Base-by-base conservation (phyloP, 1,140 invertebrate species). In the Augochlora pura region DNA sequence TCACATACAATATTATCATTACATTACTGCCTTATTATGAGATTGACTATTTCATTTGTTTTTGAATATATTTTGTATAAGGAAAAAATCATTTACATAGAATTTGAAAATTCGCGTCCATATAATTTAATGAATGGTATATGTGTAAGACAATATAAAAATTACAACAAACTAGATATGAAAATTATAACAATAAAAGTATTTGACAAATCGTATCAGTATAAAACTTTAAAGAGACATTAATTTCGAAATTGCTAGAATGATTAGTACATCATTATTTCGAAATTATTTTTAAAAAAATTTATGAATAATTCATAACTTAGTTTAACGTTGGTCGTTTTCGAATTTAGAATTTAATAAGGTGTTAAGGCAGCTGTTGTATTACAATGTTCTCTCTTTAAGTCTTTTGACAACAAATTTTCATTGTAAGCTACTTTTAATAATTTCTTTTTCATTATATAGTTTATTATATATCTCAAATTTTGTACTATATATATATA, bases 401-500 rank as follows among this genome's bases (percentile, higher is more conserved):
- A 21, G 4, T 46, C 10, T 57, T 39, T 70, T 60, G 42, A 27
- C 39, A 65, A 39, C 7, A 23, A 64, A 16, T 72, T 42, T 5
- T 57, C 2, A 77, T 39, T 63, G 4, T 65, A 23, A 52, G 39
- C 18, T 42, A 42, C 75, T 49, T 23, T 12, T 18, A 46, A 21
- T 6, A 1, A 78, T 73, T 72, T 52, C 12, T n/a, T 52, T 42
- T 23, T 42, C 10, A n/a, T 16, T 57, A 67, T 59, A 68, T 32
- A 46, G 16, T 42, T 57, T 21, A 10, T 65, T 54, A 5, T 38
- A 25, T 46, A 46, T 23, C 8, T 57, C 2, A 27, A 62, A 72
- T 38, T 59, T 69, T 64, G 38, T 74, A 79, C 71, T 46, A 77
- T 68, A 5, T 6, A n/a, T n/a, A n/a, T n/a, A n/a, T n/a, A n/a